These are phyloP conservation scores for Lycocerus yunnanus DNA, from an alignment of 2,888 invertebrate genomes.

Conservation along the genomic window DNA sequence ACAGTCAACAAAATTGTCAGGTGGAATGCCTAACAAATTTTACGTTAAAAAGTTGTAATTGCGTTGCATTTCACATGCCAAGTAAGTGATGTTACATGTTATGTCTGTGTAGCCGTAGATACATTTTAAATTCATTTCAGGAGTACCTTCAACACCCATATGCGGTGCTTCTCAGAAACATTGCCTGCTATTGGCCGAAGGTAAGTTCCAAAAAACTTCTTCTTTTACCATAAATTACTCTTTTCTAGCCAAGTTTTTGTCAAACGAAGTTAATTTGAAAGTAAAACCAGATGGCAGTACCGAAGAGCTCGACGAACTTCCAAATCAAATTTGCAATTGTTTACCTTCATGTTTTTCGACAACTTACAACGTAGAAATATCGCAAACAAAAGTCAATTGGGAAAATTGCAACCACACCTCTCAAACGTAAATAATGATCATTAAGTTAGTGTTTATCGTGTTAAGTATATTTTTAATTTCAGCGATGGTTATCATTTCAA, in stretches of 20 bases:
- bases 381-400: background rate
- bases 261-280: slow-evolving; percentile 1
- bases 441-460: background rate
- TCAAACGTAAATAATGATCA: background rate
- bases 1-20: slow-evolving; percentile 56
- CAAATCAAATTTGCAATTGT: slow-evolving; percentile 4
- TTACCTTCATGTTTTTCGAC: background rate
- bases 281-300: background rate
- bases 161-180: background rate
- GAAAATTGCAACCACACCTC: background rate
- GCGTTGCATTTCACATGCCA: slow-evolving; percentile 18
- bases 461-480: slow-evolving; percentile 34
- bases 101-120: background rate
- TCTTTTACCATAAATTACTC: background rate
- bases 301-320: background rate
- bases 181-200: slow-evolving; percentile 4
- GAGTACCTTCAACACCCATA: background rate
- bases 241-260: background rate
- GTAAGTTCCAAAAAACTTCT: background rate
- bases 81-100: slow-evolving; percentile 6
- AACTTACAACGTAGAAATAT: background rate
- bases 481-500: slow-evolving; percentile 1
- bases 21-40: slow-evolving; percentile 61
- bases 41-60: slow-evolving; percentile 8
- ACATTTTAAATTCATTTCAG: background rate